phyloP scores from a whole-genome alignment of 1,140 invertebrate genomes.

The Aphaenogaster rudis region DNA sequence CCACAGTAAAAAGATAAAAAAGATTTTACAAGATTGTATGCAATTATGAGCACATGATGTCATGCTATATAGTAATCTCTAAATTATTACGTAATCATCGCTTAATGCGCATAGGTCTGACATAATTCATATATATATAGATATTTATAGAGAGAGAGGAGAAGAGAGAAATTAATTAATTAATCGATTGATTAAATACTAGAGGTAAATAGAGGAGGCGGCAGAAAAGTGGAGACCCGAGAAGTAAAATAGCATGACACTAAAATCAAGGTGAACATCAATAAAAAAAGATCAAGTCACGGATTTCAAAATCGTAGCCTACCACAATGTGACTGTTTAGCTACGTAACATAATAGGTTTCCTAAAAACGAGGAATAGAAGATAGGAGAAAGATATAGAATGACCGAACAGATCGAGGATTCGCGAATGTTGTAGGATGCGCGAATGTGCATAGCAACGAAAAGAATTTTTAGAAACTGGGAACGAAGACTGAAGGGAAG shows the following conservation, averaged over 20 bases:
- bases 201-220: neutral
- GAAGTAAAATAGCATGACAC: neutral
- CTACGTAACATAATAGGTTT: neutral
- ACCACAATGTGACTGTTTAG: too few relatives aligned
- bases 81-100: neutral
- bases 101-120: too few relatives aligned
- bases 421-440: neutral
- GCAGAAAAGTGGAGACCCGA: neutral
- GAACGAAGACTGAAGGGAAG: neutral
- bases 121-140: neutral
- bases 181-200: neutral
- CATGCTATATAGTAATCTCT: neutral
- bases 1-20: neutral
- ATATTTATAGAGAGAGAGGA: neutral
- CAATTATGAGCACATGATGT: neutral
- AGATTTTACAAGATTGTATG: neutral
- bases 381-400: neutral
- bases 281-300: neutral
- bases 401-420: neutral
- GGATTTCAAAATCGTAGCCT: neutral
- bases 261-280: neutral
- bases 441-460: neutral
- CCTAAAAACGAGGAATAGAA: neutral
- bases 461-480: neutral
- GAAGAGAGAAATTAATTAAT: neutral